Evolutionary conservation across 2,888 invertebrate genomes (phyloP), one percentile per base, ranked within the genome.

Genomic region (Imbricaverruca yamaguchii): DNA sequence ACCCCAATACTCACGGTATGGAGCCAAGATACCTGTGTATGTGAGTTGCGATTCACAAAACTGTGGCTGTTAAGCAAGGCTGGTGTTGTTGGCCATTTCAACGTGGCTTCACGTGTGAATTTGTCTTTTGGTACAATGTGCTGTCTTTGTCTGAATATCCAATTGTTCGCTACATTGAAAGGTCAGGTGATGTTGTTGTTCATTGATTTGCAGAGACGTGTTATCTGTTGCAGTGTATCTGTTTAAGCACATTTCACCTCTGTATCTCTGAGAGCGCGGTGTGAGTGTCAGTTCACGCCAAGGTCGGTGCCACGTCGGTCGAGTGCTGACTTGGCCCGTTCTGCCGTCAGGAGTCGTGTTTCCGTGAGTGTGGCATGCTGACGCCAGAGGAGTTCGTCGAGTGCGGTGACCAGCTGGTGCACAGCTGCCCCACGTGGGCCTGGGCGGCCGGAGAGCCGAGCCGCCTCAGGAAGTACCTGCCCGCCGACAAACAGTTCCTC

Each of bases 341-440:
- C 80, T 23, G 82, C 85, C 84, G 18, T 39, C 85, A 97, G 97
- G 96, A 97, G 88, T 97, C 97, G 10, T 97, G 96, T 88, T 98
- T 98, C 87, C 92, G 94, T 85, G 98, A 98, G 88, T 98, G 97
- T 21, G 98, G 98, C 61, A 97, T 98, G 6, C 87, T 99, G 57
- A 99, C 98, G n/a, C 98, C 98, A 1, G 98, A 98, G 87, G 99
- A 98, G 89, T 99, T 98, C 90, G 95, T 99, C 8, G 96, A 94
- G 8, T 98, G 99, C 39, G 99, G 99, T 1, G 98, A 99, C 86
- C 98, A 99, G 88, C 89, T 99, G 81, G 98, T 98, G 0, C 98
- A 99, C 88, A 98, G 98, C 87, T 99, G 98, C 87, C 98, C 99
- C 0, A 98, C 99, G 0, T 99, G 99, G 99, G 95, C 97, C 86